Percentiles rank a stretch among this genome's conserved stretches.
Conservation (phyloP, 2,888 invertebrate species). For the Erebia ligea region DNA sequence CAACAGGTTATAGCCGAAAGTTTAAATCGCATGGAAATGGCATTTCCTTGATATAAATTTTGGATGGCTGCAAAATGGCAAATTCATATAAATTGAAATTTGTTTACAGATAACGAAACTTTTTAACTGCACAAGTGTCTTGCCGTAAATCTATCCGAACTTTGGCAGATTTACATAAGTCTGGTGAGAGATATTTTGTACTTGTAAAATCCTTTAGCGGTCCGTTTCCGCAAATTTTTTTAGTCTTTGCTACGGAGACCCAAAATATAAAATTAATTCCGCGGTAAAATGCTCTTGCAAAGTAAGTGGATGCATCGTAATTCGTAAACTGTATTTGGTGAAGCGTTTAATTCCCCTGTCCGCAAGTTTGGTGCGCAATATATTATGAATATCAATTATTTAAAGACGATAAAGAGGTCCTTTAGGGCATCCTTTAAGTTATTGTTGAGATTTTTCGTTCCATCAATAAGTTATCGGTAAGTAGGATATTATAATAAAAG, state of each 20-base stretch:
- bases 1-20: too few species aligned
- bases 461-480: not conserved
- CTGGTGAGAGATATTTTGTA: not conserved
- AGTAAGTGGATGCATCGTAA: constrained; percentile 33
- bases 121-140: too few species aligned
- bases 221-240: not conserved
- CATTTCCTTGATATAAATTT: too few species aligned
- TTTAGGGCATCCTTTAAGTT: not conserved
- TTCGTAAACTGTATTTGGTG: constrained; percentile 34
- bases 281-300: constrained; percentile 36
- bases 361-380: constrained; percentile 1
- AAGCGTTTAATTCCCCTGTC: constrained; percentile 14
- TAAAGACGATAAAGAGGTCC: not conserved
- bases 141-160: too few species aligned
- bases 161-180: too few species aligned
- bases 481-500: not conserved
- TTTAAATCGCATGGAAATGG: too few species aligned
- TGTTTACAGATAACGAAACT: too few species aligned
- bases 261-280: constrained; percentile 42
- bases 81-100: too few species aligned
- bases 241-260: constrained; percentile 25
- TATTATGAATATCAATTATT: constrained; percentile 16
- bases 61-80: too few species aligned
- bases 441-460: constrained; percentile 3
- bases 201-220: not conserved